A percentile compares a stretch with the other conserved stretches of the same genome.
These are phyloP conservation scores for Euclidia mi DNA, from an alignment of 2,888 invertebrate genomes.

Conservation along the genomic window DNA sequence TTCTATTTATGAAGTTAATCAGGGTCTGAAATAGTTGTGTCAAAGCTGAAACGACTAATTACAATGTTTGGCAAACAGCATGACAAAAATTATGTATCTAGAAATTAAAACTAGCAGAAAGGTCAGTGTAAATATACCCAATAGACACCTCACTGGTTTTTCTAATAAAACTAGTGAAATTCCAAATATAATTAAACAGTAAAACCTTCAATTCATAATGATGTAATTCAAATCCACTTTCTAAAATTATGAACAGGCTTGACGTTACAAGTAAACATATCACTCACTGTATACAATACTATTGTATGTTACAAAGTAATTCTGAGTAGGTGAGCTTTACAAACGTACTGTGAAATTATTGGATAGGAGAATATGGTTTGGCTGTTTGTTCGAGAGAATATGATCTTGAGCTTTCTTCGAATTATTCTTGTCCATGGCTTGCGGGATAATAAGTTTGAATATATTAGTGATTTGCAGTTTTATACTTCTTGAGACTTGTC, in stretches of 20 bases:
- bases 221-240: constrained; percentile 11
- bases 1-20: too few relatives aligned
- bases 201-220: constrained; percentile 4
- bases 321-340: constrained; percentile 13
- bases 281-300: constrained; percentile 20
- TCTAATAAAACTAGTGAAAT: constrained; percentile 1
- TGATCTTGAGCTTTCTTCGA: too few relatives aligned
- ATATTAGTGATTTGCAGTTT: too few relatives aligned
- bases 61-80: too few relatives aligned
- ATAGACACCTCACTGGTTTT: background rate
- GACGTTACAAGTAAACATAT: constrained; percentile 16
- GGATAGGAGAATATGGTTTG: background rate
- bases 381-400: constrained; percentile 9
- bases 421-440: too few relatives aligned
- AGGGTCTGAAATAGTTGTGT: too few relatives aligned
- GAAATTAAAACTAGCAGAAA: too few relatives aligned
- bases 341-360: constrained; percentile 21
- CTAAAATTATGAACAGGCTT: constrained; percentile 6
- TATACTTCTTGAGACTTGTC: too few relatives aligned
- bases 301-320: constrained; percentile 39
- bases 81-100: too few relatives aligned
- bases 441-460: too few relatives aligned
- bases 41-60: too few relatives aligned
- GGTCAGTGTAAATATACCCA: too few relatives aligned
- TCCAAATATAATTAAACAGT: constrained; percentile 1